Percentiles rank a stretch among this genome's conserved stretches.
phyloP scores from a whole-genome alignment of 2,113 vertebrate species.

The Anolis carolinensis region DNA sequence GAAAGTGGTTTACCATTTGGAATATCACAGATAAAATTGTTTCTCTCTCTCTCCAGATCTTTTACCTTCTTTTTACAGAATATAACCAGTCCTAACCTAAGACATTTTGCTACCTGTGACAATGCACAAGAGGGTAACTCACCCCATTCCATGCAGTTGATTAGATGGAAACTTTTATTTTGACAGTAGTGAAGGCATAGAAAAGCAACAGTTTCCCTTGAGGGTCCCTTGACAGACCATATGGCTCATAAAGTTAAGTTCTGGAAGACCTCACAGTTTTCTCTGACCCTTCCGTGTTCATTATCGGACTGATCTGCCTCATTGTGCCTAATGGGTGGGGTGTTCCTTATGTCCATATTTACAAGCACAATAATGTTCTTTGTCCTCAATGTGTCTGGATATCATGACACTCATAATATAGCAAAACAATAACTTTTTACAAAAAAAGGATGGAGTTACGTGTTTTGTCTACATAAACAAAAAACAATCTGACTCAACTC shows the following conservation, averaged over 20 bases:
- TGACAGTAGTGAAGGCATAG: neutral
- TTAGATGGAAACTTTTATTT: neutral
- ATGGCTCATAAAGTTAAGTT: too few relatives aligned
- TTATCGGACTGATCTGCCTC: too few relatives aligned
- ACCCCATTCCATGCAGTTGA: neutral
- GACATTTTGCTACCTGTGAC: neutral
- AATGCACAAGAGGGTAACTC: neutral
- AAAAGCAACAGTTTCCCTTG: neutral
- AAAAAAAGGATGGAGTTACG: neutral
- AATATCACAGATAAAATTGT: conserved; percentile 1
- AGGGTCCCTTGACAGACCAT: too few relatives aligned
- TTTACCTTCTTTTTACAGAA: neutral
- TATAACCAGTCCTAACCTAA: neutral
- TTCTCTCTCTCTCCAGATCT: neutral
- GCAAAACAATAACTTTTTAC: neutral
- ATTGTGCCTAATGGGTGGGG: too few relatives aligned
- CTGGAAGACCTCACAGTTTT: too few relatives aligned
- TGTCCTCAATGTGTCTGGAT: neutral
- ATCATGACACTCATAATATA: neutral
- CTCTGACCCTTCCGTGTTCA: too few relatives aligned
- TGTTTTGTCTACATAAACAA: too few relatives aligned
- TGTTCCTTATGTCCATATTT: conserved; percentile 9
- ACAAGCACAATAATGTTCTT: neutral
- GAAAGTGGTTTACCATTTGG: conserved; percentile 20
- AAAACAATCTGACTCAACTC: too few relatives aligned